Conservation (phyloP, 1,140 invertebrate genomes). For the Anagrus nilaparvatae region DNA sequence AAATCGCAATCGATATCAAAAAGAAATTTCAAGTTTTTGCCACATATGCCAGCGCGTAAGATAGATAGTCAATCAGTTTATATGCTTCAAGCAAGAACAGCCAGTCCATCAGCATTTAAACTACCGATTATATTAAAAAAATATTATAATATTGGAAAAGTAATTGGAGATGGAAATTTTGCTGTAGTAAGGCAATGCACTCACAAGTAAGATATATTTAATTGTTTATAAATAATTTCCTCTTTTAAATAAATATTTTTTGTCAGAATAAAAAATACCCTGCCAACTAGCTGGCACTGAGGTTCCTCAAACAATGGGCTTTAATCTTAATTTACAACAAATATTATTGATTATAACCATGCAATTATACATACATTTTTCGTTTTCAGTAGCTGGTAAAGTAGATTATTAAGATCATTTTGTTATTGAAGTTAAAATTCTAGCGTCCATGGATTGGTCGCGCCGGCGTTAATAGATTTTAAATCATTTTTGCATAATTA, state of each 20-base stretch:
- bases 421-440: too few species aligned
- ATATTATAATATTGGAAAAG: constrained; percentile 44
- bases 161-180: constrained; percentile 89
- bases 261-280: too few species aligned
- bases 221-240: not conserved
- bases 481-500: too few species aligned
- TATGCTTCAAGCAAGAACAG: constrained; percentile 28
- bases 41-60: constrained; percentile 35
- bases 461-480: too few species aligned
- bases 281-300: too few species aligned
- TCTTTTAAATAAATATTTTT: not conserved
- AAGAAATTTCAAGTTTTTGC: constrained; percentile 34
- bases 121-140: constrained; percentile 33
- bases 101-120: constrained; percentile 31
- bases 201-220: constrained; percentile 56
- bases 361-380: too few species aligned
- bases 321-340: too few species aligned
- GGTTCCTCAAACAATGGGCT: too few species aligned
- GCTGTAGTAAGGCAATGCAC: constrained; percentile 76
- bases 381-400: too few species aligned
- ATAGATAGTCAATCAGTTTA: constrained; percentile 30
- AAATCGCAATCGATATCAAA: constrained; percentile 48
- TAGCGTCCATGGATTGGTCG: too few species aligned
- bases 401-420: too few species aligned
- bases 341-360: too few species aligned